These are phyloP conservation scores for Crenichthys baileyi DNA, from an alignment of 2,797 vertebrate genomes.

Conservation along the genomic window DNA sequence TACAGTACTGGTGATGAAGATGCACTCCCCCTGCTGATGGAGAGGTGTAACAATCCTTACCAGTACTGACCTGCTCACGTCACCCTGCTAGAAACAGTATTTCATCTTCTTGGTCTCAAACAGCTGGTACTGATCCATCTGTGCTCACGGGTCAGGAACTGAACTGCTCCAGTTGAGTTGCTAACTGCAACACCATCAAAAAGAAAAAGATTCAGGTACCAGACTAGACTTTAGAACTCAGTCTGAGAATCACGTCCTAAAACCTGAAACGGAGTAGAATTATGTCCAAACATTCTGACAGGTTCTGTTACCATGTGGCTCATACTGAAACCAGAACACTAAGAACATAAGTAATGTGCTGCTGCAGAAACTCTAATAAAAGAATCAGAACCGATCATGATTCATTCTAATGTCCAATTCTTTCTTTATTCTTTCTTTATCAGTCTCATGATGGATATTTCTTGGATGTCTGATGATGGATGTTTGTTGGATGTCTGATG, in stretches of 20 bases:
- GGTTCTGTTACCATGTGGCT: background rate
- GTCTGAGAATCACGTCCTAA: background rate
- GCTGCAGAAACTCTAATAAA: conserved; percentile 1
- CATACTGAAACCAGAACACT: background rate
- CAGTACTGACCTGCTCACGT: background rate
- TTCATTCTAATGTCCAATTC: background rate
- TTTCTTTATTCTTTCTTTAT: no score
- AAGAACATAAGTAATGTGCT: background rate
- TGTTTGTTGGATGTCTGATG: no score
- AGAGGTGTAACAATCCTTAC: background rate
- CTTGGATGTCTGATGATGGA: background rate
- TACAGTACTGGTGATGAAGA: no score
- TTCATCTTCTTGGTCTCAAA: background rate
- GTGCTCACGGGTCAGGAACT: background rate
- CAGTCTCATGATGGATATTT: no score
- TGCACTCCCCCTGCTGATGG: background rate
- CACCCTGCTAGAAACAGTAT: background rate
- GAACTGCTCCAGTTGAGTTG: background rate
- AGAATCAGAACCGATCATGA: background rate
- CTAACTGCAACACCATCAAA: background rate
- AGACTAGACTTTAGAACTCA: background rate
- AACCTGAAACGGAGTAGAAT: background rate
- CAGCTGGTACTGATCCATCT: background rate
- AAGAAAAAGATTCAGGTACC: no score
- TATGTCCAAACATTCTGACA: background rate